Evolutionary conservation across 2,797 vertebrate genomes (phyloP).

Genomic region (Antennarius maculatus): DNA sequence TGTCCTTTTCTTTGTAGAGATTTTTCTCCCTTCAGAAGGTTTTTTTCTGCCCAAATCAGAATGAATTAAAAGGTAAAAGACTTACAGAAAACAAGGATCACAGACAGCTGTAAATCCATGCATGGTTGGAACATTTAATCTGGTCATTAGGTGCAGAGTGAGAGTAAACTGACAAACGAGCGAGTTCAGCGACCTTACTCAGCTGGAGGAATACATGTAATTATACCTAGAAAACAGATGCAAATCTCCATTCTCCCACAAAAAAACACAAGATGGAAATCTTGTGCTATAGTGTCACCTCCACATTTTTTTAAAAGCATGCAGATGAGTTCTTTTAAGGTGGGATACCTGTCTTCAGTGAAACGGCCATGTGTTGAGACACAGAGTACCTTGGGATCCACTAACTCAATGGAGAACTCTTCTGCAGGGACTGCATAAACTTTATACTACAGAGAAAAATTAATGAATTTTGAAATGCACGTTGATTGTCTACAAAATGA

Average conservation of each 20-base stretch:
- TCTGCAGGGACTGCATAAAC: constrained; percentile 86
- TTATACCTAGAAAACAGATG: constrained; percentile 69
- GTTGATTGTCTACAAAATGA: background rate
- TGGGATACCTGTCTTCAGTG: constrained; percentile 83
- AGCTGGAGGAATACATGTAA: constrained; percentile 39
- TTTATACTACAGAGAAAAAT: constrained; percentile 83
- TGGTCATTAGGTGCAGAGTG: constrained; percentile 18
- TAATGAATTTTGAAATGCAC: background rate
- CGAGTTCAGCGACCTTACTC: constrained; percentile 20
- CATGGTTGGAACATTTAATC: constrained; percentile 7
- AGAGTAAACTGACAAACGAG: constrained; percentile 22
- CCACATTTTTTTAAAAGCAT: constrained; percentile 19
- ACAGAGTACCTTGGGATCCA: constrained; percentile 87
- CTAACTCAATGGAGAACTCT: constrained; percentile 87
- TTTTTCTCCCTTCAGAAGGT: background rate
- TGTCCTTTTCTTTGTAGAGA: background rate
- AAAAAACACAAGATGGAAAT: background rate
- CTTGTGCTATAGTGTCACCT: background rate
- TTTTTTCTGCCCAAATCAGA: background rate
- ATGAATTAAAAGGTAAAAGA: constrained; percentile 10
- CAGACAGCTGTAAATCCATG: constrained; percentile 14
- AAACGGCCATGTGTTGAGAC: constrained; percentile 83
- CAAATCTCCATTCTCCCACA: constrained; percentile 7
- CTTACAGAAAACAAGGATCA: constrained; percentile 33
- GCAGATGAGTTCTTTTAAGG: background rate